phyloP scores from a whole-genome alignment of 1,140 invertebrate species.

The Drosophila persimilis region DNA sequence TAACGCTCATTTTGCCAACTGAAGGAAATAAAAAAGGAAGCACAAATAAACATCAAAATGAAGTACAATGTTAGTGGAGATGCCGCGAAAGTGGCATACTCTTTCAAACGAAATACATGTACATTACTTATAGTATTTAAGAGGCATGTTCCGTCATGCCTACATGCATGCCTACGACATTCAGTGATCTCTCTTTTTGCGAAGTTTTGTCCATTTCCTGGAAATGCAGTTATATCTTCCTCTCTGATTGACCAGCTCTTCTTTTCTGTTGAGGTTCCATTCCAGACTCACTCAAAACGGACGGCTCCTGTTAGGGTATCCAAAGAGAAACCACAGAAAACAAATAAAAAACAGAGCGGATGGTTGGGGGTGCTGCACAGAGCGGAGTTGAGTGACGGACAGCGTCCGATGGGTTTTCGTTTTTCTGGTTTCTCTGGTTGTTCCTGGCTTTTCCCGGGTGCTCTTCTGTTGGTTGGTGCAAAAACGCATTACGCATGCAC shows the following conservation, averaged over 20 bases:
- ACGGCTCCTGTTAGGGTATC: conserved; percentile 8
- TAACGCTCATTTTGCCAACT: conserved; percentile 53
- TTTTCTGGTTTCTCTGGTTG: conserved; percentile 5
- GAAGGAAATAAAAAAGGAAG: not conserved
- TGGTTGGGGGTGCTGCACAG: not conserved
- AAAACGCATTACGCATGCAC: conserved; percentile 71
- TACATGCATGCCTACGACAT: too few relatives aligned
- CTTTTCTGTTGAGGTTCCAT: too few relatives aligned
- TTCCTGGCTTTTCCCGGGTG: conserved; percentile 8
- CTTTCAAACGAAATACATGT: not conserved
- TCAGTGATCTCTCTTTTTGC: too few relatives aligned
- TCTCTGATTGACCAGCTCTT: too few relatives aligned
- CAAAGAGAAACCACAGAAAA: conserved; percentile 1
- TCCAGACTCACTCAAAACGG: too few relatives aligned
- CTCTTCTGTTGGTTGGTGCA: conserved; percentile 18
- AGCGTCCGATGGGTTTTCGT: conserved; percentile 24
- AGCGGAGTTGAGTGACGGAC: conserved; percentile 30
- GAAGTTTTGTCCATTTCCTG: too few relatives aligned
- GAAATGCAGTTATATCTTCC: too few relatives aligned
- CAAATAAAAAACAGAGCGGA: conserved; percentile 6
- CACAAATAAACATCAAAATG: not conserved
- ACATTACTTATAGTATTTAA: too few relatives aligned
- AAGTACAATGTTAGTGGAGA: not conserved
- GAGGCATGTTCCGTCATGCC: too few relatives aligned
- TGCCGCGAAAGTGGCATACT: not conserved